Evolutionary conservation across 2,888 invertebrate genomes (phyloP).

Genomic region (Drosophila hamatofila): DNA sequence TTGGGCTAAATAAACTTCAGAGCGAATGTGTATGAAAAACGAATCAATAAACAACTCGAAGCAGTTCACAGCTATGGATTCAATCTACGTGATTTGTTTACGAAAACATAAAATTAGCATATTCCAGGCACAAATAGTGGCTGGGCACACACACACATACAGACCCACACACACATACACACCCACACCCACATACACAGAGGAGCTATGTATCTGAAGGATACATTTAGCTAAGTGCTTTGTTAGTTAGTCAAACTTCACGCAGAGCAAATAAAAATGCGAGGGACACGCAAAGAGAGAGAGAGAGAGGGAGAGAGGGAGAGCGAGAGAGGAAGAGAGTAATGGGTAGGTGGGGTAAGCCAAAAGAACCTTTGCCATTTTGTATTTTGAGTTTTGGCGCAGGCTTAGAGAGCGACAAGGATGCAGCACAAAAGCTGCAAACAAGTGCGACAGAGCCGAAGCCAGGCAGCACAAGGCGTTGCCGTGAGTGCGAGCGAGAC

Average conservation of each 20-base stretch:
- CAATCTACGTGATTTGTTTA: slow-evolving; percentile 76
- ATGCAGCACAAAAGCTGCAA: slow-evolving; percentile 16
- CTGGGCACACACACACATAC: slow-evolving; percentile 5
- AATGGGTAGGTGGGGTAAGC: background rate
- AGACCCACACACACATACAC: slow-evolving; percentile 5
- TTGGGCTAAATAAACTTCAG: slow-evolving; percentile 1
- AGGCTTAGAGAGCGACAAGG: slow-evolving; percentile 65
- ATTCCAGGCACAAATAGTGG: slow-evolving; percentile 38
- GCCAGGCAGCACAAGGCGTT: slow-evolving; percentile 20
- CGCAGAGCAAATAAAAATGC: slow-evolving; percentile 52
- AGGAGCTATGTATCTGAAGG: slow-evolving; percentile 19
- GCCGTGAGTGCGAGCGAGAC: slow-evolving; percentile 45
- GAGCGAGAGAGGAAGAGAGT: background rate
- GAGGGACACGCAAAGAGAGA: slow-evolving; percentile 1
- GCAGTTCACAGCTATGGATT: slow-evolving; percentile 13
- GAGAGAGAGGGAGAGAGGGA: background rate
- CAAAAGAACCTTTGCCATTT: slow-evolving; percentile 72
- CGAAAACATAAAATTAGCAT: slow-evolving; percentile 69
- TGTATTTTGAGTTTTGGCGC: slow-evolving; percentile 77
- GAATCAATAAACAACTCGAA: slow-evolving; percentile 34
- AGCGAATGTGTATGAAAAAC: background rate
- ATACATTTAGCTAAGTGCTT: slow-evolving; percentile 75
- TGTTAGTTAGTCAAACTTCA: slow-evolving; percentile 66
- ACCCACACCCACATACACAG: slow-evolving; percentile 4
- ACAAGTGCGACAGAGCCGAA: slow-evolving; percentile 50